These are phyloP conservation scores for Rhimphoctona megacephalus DNA, from an alignment of 2,888 invertebrate genomes.

Conservation along the genomic window DNA sequence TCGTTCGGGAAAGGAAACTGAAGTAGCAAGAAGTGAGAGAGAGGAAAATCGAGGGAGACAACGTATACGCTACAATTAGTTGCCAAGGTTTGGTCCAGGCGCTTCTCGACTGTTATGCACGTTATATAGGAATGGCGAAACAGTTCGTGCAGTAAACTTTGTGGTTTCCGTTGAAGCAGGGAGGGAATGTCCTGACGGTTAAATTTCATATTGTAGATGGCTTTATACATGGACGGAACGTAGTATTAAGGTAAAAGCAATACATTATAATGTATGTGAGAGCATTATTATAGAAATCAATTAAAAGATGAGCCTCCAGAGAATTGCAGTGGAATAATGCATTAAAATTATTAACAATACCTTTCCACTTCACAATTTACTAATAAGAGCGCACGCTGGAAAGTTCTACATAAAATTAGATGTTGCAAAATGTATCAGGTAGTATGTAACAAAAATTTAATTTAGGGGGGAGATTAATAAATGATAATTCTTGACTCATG, in stretches of 20 bases:
- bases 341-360: neutral
- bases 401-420: neutral
- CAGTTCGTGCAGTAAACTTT: slow-evolving; percentile 67
- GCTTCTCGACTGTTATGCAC: slow-evolving; percentile 57
- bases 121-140: slow-evolving; percentile 59
- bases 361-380: neutral
- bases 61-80: slow-evolving; percentile 57
- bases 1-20: slow-evolving; percentile 54
- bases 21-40: slow-evolving; percentile 30
- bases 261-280: neutral
- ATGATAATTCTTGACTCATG: neutral
- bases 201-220: slow-evolving; percentile 68
- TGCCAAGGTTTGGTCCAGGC: slow-evolving; percentile 64
- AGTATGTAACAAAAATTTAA: neutral
- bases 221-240: slow-evolving; percentile 1
- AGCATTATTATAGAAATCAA: slow-evolving; percentile 54
- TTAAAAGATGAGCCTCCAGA: slow-evolving; percentile 65
- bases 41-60: slow-evolving; percentile 17
- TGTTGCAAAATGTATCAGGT: neutral
- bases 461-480: neutral
- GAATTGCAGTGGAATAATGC: neutral
- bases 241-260: neutral
- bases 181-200: slow-evolving; percentile 70
- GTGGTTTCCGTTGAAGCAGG: slow-evolving; percentile 50
- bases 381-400: neutral